These are phyloP conservation scores for Pelobates fuscus DNA, from an alignment of 2,113 vertebrate species.

Conservation along the genomic window DNA sequence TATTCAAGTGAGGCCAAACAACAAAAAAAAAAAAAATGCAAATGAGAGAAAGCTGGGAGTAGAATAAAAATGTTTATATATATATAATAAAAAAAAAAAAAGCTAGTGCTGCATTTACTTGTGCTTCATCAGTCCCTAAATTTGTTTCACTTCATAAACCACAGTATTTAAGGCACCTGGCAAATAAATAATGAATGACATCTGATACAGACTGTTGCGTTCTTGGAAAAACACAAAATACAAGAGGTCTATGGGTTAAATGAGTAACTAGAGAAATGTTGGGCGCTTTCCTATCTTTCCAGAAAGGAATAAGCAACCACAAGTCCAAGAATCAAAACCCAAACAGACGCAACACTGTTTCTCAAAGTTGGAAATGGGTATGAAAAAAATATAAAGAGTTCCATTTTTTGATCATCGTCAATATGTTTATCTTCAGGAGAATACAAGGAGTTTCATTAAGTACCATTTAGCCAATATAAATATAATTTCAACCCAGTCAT, in stretches of 20 bases:
- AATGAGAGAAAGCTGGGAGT: background rate
- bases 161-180: background rate
- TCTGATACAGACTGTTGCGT: background rate
- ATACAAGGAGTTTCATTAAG: slow-evolving; percentile 19
- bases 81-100: too few relatives aligned
- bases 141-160: background rate
- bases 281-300: slow-evolving; percentile 19
- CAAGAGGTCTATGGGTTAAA: slow-evolving; percentile 13
- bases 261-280: background rate
- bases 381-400: slow-evolving; percentile 22
- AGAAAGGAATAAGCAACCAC: slow-evolving; percentile 25
- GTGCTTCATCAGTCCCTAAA: background rate
- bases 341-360: slow-evolving; percentile 26
- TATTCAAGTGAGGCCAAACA: background rate
- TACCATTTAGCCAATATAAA: slow-evolving; percentile 34
- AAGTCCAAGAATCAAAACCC: slow-evolving; percentile 36
- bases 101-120: background rate
- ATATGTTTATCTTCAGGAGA: slow-evolving; percentile 28
- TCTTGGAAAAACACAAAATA: slow-evolving; percentile 8
- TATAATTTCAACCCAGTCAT: slow-evolving; percentile 33
- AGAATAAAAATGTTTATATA: background rate
- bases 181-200: background rate
- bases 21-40: background rate
- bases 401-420: slow-evolving; percentile 21
- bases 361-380: slow-evolving; percentile 9